Base-by-base conservation (phyloP, 2,888 invertebrate genomes). In the Drosophila pegasa region DNA sequence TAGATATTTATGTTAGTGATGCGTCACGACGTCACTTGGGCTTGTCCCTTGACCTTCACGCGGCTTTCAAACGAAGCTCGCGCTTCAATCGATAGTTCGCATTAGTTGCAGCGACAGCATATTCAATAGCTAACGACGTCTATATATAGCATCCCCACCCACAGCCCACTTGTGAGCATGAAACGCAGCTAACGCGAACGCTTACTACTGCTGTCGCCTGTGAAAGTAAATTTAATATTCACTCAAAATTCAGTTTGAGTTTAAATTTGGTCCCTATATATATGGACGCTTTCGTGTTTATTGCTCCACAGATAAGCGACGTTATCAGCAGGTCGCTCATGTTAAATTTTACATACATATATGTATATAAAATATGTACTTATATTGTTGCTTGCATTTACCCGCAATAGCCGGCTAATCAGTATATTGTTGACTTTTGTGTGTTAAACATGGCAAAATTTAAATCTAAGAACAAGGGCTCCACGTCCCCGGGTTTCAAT, bases 401-500 rank as follows among this genome's bases (percentile, higher is more conserved):
- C 45, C 31, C 5, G 16, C 31, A 47, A 14, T 25, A 54, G 14
- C 62, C 57, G 48, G 62, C 63, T 66, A 86, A 82, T 86, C 89
- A 84, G 84, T 89, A 54, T 52, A 41, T 54, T 47, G 48, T 68
- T 37, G 45, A 60, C 67, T 51, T 73, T 88, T 68, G 61, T 61
- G 58, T 56, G 67, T 47, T 64, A 31, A 82, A 64, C 82, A 85
- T 85, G 84, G 87, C 72, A 50, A 74, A 54, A 78, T 52, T 63
- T 31, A 88, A 74, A 51, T 68, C 80, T 6, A 82, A 76, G 47
- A 81, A 8, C 40, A 89, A 84, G 47, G 84, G 87, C 31, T 66
- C 87, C 40, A 86, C 88, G 38, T 65, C 80, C 10, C 54, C 75
- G 18, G 90, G 88, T 4, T 82, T 92, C 38, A 91, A 86, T 60